A percentile compares a stretch with the other conserved stretches of the same genome.
Evolutionary conservation across 2,888 invertebrate species (phyloP).

Genomic region (Caenorhabditis panamensis): DNA sequence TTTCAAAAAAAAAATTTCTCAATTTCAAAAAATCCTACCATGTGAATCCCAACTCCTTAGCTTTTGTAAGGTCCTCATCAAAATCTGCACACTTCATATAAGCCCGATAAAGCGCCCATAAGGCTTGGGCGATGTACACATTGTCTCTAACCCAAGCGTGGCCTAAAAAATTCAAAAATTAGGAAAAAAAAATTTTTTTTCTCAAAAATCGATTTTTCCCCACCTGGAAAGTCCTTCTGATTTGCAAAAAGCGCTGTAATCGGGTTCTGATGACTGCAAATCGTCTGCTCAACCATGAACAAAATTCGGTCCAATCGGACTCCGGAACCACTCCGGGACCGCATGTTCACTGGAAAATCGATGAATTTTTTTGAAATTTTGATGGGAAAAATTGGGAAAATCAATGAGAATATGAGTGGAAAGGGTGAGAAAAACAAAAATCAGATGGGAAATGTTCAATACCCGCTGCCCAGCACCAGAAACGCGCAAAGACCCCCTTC

Average conservation of each 20-base stretch:
- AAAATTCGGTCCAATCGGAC: slow-evolving; percentile 95
- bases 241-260: slow-evolving; percentile 97
- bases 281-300: slow-evolving; percentile 92
- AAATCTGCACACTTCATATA: slow-evolving; percentile 99
- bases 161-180: slow-evolving; percentile 80
- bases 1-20: background rate
- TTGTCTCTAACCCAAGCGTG: slow-evolving; percentile 99
- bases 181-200: too few relatives aligned
- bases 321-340: slow-evolving; percentile 83
- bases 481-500: too few relatives aligned
- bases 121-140: slow-evolving; percentile 95
- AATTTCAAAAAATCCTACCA: slow-evolving; percentile 65
- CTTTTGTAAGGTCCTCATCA: slow-evolving; percentile 97
- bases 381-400: background rate
- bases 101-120: slow-evolving; percentile 98
- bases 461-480: too few relatives aligned
- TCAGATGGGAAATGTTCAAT: too few relatives aligned
- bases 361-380: background rate
- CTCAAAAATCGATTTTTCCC: too few relatives aligned
- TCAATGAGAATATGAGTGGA: background rate
- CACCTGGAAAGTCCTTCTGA: slow-evolving; percentile 82
- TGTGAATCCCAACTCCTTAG: slow-evolving; percentile 92
- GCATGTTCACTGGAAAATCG: slow-evolving; percentile 44
- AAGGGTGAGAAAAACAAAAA: background rate
- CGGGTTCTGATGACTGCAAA: slow-evolving; percentile 93